Evolutionary conservation across 1,140 invertebrate species (phyloP), one percentile per base, ranked within the genome.

Genomic region (Leptinotarsa texana): DNA sequence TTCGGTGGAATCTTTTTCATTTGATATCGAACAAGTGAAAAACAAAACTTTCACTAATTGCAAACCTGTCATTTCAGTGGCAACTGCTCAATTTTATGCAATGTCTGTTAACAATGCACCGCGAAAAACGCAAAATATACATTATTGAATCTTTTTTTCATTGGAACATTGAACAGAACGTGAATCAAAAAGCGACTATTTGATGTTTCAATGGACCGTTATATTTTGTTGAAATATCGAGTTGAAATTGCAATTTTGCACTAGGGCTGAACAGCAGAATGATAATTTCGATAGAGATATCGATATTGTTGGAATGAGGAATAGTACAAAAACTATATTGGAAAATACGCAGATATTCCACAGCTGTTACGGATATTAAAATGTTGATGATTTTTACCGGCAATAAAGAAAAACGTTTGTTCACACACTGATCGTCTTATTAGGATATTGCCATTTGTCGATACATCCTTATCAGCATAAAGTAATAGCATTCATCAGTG

Each of bases 181-280:
- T 15, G 51, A 57, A 57, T 57, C n/a, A 57, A 57, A 57, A 57
- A 57, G 51, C 51, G 51, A 57, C n/a, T n/a, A 57, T 57, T 57
- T 18, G 51, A 57, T 17, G 51, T 57, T 57, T 57, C 17, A 15
- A 57, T 57, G 15, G n/a, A 57, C 51, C 51, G 51, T 57, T 57
- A 57, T 57, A 57, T 18, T 57, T 57, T 18, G 51, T 57, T 57
- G 51, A 15, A 57, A 57, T 57, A 17, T 57, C 51, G 3, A 3
- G 15, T 57, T 5, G 51, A 15, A 57, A 57, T 57, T 18, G 51
- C 51, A 57, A 57, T 57, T 57, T 57, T 18, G 15, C 51, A 15
- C 0, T 18, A 57, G 51, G 17, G n/a, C 51, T 15, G 17, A n/a
- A 57, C 51, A 3, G 51, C 17, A 17, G 17, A 57, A n/a, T 57